Base-by-base conservation (phyloP, 2,888 invertebrate genomes). In the Acrobasis consociella region DNA sequence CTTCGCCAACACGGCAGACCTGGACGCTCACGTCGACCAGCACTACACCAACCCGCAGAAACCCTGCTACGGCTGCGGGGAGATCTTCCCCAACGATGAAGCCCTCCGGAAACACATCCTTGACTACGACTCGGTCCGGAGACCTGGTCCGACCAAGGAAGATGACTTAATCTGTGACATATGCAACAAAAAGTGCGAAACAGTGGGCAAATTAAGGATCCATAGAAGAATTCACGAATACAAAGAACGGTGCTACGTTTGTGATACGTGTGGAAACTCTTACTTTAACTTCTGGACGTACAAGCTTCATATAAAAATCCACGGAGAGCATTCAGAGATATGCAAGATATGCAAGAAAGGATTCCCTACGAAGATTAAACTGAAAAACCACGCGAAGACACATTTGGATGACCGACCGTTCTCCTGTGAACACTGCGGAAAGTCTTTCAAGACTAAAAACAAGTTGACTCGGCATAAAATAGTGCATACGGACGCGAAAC, bases 401-500 rank as follows among this genome's bases (percentile, higher is more conserved):
- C 79, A 81, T 55, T 65, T 70, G 8, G 66, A 62, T 0, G 61
- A 62, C 0, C 73, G 74, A 49, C 78, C 76, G 0, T 76, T 73
- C 50, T 49, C 69, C 1, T 82, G 81, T 52, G 65, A 77, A 2
- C 70, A 75, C 38, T 81, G 82, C 16, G 76, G 74, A 0, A 69
- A 72, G n/a, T 63, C 66, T 5, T 81, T 80, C 55, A 67, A 74
- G 11, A 63, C 74, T 1, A 68, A 74, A 15, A 70, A 69, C 10
- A 74, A 76, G 8, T 82, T 95, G 61, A 89, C 93, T 58, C 94
- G 94, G 62, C 95, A 96, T 76, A 93, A 93, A 69, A 88, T 95
- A 58, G 94, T 94, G 46, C 95, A 95, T 72, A 95, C 95, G 0
- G 95, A 95, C 3, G 94, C 93, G 22, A 94, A 94, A 93, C 95